Conservation (phyloP, 2,888 invertebrate species). For the Escarpia spicata region DNA sequence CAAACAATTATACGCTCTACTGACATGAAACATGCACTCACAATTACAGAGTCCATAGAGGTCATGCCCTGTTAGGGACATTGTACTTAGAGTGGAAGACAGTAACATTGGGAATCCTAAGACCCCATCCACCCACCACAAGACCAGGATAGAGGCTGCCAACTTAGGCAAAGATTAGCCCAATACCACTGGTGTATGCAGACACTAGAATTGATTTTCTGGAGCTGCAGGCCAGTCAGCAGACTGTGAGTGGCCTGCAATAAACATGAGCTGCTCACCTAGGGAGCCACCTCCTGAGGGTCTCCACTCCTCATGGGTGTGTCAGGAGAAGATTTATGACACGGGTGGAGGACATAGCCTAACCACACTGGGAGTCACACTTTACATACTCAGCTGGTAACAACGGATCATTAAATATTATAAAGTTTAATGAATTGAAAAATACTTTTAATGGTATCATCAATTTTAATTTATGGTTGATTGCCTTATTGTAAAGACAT, state of each 20-base stretch:
- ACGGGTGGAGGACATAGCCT: background rate
- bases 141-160: background rate
- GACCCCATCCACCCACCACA: background rate
- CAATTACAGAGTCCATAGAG: background rate
- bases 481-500: background rate
- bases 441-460: background rate
- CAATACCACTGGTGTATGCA: background rate
- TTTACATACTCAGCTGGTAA: background rate
- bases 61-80: background rate
- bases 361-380: background rate
- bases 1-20: background rate
- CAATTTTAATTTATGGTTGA: background rate
- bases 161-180: background rate
- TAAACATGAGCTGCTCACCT: background rate
- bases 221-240: background rate
- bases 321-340: background rate
- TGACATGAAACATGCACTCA: background rate
- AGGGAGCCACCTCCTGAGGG: background rate
- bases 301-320: background rate
- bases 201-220: slow-evolving; percentile 3
- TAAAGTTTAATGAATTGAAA: background rate
- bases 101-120: background rate
- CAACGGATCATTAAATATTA: background rate
- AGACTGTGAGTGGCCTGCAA: background rate
- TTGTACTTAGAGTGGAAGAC: background rate